Percentiles rank a stretch among this genome's conserved stretches.
phyloP scores from a whole-genome alignment of 2,797 vertebrate species.

The Euphonia xanthogaster region DNA sequence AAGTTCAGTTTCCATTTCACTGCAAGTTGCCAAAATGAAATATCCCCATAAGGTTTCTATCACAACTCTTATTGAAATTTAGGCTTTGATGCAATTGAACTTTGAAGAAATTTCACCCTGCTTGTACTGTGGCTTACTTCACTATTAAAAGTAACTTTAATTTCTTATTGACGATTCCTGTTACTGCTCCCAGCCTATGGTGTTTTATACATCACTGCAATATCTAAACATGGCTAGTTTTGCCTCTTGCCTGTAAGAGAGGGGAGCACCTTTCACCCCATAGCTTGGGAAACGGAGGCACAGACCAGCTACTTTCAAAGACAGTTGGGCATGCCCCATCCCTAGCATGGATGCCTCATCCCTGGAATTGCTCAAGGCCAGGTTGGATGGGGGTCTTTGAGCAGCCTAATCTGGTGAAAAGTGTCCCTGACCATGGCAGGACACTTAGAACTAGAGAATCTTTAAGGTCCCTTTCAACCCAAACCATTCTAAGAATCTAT shows the following conservation, averaged over 20 bases:
- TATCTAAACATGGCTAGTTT: background rate
- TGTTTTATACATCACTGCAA: background rate
- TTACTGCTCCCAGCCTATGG: background rate
- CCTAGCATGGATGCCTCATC: rapidly evolving
- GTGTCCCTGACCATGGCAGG: background rate
- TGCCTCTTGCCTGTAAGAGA: background rate
- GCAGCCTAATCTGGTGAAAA: background rate
- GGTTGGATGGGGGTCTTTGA: background rate
- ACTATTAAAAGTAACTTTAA: background rate
- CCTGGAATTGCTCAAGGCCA: background rate
- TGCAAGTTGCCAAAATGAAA: background rate
- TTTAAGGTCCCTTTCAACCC: background rate
- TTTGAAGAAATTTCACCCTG: background rate
- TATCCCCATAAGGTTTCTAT: background rate
- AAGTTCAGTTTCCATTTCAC: background rate
- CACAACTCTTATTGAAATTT: background rate
- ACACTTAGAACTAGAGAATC: background rate
- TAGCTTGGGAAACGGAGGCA: background rate
- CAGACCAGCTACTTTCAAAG: background rate
- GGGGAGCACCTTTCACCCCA: background rate
- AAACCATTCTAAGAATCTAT: background rate
- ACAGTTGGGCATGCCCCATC: background rate
- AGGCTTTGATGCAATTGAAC: background rate
- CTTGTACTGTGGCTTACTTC: background rate
- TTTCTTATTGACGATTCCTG: background rate